Percentiles rank a stretch among this genome's conserved stretches.
phyloP scores from a whole-genome alignment of 2,797 vertebrate genomes.

The Cichlasoma orientale region DNA sequence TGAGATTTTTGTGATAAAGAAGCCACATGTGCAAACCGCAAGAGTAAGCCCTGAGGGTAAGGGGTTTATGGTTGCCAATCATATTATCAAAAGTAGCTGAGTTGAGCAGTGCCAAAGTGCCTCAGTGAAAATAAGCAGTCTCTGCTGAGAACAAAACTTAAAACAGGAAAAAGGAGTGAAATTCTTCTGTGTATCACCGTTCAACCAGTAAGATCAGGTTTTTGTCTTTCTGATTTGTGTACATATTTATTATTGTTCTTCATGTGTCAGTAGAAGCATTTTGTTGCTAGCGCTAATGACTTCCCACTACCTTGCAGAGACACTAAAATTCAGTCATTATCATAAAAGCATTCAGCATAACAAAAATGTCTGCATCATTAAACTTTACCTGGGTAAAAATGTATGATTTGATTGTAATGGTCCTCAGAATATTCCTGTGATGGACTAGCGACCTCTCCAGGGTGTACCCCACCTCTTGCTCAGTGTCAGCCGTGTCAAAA shows the following conservation, averaged over 20 bases:
- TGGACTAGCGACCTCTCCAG: background rate
- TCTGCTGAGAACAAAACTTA: conserved; percentile 30
- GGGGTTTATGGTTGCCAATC: conserved; percentile 22
- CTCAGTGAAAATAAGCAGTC: conserved; percentile 9
- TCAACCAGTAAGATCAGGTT: background rate
- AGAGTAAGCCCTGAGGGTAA: conserved; percentile 22
- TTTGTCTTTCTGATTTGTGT: conserved; percentile 21
- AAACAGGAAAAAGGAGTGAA: conserved; percentile 18
- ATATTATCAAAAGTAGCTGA: conserved; percentile 41
- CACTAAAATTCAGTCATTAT: background rate
- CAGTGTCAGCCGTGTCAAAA: background rate
- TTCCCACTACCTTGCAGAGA: conserved; percentile 4
- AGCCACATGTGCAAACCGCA: conserved; percentile 40
- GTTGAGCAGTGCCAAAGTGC: conserved; percentile 28
- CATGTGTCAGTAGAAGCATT: background rate
- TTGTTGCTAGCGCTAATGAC: background rate
- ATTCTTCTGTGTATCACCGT: conserved; percentile 7
- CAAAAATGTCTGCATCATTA: background rate
- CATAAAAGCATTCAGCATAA: background rate
- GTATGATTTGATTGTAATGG: background rate
- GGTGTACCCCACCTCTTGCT: background rate
- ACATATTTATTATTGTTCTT: background rate
- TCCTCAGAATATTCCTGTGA: background rate
- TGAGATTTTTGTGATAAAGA: conserved; percentile 38
- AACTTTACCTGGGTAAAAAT: background rate